Conservation (phyloP, 2,113 vertebrate species). For the Colaptes auratus region DNA sequence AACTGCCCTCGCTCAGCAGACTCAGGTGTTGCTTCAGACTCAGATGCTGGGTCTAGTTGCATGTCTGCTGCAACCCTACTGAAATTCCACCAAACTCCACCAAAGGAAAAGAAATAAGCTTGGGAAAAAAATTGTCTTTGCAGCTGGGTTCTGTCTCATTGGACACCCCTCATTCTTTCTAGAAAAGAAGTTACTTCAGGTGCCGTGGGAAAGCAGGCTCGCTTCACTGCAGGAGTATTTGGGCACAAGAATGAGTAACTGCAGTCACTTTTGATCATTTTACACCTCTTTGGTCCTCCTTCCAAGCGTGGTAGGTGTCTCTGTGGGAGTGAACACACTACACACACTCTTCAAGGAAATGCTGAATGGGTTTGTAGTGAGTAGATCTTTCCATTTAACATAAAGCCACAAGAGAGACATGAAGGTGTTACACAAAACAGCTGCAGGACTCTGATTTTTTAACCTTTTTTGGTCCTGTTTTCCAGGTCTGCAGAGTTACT, state of each 20-base stretch:
- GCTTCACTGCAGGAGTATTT: neutral
- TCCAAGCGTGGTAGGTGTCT: neutral
- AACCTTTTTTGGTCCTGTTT: neutral
- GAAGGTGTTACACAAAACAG: neutral
- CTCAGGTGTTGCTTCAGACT: neutral
- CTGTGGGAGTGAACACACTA: neutral
- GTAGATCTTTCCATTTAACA: neutral
- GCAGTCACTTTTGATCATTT: neutral
- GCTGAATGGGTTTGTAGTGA: neutral
- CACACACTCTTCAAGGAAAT: neutral
- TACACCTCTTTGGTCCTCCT: neutral
- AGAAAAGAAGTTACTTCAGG: neutral
- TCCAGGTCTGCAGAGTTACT: neutral
- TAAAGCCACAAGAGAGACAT: neutral
- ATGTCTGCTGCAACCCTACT: neutral
- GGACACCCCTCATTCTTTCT: neutral
- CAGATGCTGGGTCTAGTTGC: rapidly evolving
- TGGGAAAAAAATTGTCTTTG: neutral
- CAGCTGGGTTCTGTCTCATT: rapidly evolving
- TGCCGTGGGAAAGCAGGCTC: neutral
- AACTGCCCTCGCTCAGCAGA: neutral
- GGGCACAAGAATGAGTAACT: neutral
- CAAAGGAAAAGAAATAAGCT: neutral
- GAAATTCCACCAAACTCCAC: neutral
- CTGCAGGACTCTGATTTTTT: neutral